These are phyloP conservation scores for Polietes domitor DNA, from an alignment of 2,888 invertebrate species.

Conservation along the genomic window DNA sequence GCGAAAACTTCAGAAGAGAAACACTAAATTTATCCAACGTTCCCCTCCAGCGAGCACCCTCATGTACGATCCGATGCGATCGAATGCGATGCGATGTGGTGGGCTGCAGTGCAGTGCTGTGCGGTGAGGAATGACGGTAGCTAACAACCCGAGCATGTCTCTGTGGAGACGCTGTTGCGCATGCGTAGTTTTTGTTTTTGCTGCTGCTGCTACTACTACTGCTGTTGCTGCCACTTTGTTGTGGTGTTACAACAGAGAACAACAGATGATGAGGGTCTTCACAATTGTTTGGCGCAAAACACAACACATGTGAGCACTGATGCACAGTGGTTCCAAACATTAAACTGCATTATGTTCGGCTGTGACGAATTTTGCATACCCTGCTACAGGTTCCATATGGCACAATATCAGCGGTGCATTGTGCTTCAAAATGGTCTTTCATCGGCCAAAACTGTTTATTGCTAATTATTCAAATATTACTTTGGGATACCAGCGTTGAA, in stretches of 20 bases:
- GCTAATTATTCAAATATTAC: too few species aligned
- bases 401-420: too few species aligned
- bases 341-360: too few species aligned
- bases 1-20: slow-evolving; percentile 8
- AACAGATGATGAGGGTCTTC: slow-evolving; percentile 18
- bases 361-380: too few species aligned
- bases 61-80: slow-evolving; percentile 21
- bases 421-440: too few species aligned
- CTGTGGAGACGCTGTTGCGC: slow-evolving; percentile 42
- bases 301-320: not conserved
- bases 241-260: slow-evolving; percentile 7
- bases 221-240: slow-evolving; percentile 2
- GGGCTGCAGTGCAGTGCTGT: not conserved
- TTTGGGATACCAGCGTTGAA: too few species aligned
- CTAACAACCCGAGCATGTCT: slow-evolving; percentile 37
- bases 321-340: not conserved
- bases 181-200: slow-evolving; percentile 42
- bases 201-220: slow-evolving; percentile 3
- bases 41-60: slow-evolving; percentile 67
- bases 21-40: slow-evolving; percentile 36
- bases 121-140: not conserved
- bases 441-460: too few species aligned
- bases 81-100: not conserved
- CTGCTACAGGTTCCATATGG: too few species aligned
- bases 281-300: not conserved